Conservation (phyloP, 1,140 invertebrate genomes). For the Coptotermes formosanus region DNA sequence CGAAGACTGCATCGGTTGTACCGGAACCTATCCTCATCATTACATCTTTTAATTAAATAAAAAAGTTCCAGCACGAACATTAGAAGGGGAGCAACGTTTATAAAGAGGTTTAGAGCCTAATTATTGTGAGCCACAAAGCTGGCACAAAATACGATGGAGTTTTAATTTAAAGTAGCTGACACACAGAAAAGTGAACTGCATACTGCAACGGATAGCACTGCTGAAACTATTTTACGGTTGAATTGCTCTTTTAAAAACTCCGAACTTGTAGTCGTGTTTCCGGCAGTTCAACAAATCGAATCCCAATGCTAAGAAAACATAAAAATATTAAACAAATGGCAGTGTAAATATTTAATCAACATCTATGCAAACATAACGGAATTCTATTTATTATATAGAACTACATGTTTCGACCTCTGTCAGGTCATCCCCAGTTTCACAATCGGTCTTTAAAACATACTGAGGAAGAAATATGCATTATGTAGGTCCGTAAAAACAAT, state of each 20-base stretch:
- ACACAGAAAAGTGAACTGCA: background rate
- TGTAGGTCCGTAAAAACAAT: too few relatives aligned
- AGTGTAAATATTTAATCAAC: too few relatives aligned
- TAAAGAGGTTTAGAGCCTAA: background rate
- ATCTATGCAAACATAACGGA: too few relatives aligned
- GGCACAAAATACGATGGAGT: background rate
- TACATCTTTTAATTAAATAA: slow-evolving; percentile 12
- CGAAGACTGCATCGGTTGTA: background rate
- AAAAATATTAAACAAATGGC: too few relatives aligned
- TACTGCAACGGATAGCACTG: background rate
- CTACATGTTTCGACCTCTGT: too few relatives aligned
- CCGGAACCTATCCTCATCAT: background rate
- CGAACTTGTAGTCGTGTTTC: too few relatives aligned
- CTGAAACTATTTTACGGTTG: background rate
- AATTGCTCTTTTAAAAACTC: background rate
- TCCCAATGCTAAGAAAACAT: too few relatives aligned
- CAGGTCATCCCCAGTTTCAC: too few relatives aligned
- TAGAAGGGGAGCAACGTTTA: background rate
- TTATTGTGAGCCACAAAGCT: slow-evolving; percentile 10
- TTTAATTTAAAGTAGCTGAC: background rate
- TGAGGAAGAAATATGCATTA: too few relatives aligned
- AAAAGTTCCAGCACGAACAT: background rate
- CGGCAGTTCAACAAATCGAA: too few relatives aligned
- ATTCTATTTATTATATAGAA: too few relatives aligned
- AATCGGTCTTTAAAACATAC: too few relatives aligned